Conservation (phyloP, 2,797 vertebrate genomes). For the Limosa lapponica region DNA sequence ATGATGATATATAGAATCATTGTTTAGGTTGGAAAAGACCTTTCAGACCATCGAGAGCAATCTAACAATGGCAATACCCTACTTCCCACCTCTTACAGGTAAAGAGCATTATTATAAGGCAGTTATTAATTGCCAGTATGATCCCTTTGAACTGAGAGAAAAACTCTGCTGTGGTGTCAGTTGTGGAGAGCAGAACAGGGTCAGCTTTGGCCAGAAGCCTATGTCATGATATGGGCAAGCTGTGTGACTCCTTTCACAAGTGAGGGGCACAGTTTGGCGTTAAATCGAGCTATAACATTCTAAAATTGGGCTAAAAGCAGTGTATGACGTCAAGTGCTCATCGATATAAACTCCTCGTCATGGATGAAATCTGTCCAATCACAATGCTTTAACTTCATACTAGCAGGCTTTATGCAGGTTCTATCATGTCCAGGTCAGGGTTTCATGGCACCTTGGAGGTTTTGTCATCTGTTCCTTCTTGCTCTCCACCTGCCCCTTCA, state of each 20-base stretch:
- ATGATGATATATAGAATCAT: fast-evolving
- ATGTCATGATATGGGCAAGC: not conserved
- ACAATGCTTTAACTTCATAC: not conserved
- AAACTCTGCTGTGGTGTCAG: not conserved
- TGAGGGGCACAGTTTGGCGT: not conserved
- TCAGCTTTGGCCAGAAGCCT: not conserved
- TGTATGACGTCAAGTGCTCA: not conserved
- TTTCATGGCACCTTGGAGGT: not conserved
- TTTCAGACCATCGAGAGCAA: not conserved
- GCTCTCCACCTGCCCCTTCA: not conserved
- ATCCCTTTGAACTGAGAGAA: not conserved
- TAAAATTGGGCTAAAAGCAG: not conserved
- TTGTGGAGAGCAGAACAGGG: not conserved
- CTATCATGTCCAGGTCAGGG: not conserved
- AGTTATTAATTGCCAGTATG: not conserved
- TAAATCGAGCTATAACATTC: not conserved
- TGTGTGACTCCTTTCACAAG: not conserved
- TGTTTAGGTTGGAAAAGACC: not conserved
- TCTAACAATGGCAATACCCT: not conserved
- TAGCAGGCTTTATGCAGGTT: not conserved
- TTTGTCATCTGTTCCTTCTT: not conserved
- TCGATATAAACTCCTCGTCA: not conserved
- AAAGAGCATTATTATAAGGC: not conserved
- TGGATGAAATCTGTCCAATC: not conserved
- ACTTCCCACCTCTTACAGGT: not conserved